Base-by-base conservation (phyloP, 2,113 vertebrate species). In the Corythoichthys intestinalis region DNA sequence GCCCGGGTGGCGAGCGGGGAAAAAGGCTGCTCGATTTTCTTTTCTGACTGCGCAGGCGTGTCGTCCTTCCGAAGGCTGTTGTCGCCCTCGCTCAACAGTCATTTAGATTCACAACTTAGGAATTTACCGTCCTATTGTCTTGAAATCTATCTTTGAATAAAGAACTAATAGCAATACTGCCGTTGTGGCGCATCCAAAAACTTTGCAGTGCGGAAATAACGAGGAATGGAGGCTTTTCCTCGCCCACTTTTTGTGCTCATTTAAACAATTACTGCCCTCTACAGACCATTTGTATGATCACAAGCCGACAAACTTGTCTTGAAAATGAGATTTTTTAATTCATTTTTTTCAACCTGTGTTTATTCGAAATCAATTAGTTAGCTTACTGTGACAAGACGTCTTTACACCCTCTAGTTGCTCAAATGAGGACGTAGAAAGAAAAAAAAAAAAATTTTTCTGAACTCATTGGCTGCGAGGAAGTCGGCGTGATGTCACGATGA, bases 1-100 rank as follows among this genome's bases (percentile, higher is more conserved):
- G 83, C 71, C 62, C 82, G 73, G 78, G 75, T 86, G 86, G 82
- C 85, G 78, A 80, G 73, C 76, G 73, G 70, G 66, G 83, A 83
- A 85, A 41, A 87, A 83, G 84, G 83, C 83, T 82, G 84, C 77
- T 87, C 66, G 80, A 75, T 79, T 41, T 20, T 14, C 9, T 12
- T 38, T 1, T 2, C 2, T 0, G 8, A 75, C 35, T 84, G 84
- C 86, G 88, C 88, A 90, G 34, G 85, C 85, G 41, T 28, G 88
- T 47, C 35, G 39, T 58, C 1, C 34, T 37, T 58, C 3, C 17
- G n/a, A 46, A 4, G 44, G 20, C 3, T 10, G 20, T 39, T 11
- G 10, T 48, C 41, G 20, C 14, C 61, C 3, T 63, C 61, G 7
- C 5, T 63, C 59, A 41, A n/a, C 2, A 5, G 15, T 44, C 39